phyloP scores from a whole-genome alignment of 2,888 invertebrate species.

The Hymenopus coronatus region DNA sequence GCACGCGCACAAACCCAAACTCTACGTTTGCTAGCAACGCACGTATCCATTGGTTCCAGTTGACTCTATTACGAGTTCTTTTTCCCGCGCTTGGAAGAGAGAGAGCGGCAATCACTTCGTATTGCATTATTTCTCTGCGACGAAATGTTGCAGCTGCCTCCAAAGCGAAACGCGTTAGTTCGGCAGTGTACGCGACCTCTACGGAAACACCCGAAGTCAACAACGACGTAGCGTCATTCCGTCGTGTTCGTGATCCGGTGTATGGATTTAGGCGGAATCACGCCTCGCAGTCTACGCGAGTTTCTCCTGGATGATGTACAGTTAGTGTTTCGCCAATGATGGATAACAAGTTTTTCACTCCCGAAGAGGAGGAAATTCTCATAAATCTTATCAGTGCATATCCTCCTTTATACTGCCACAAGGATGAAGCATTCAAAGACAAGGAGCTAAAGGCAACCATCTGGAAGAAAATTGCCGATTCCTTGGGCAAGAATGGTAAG shows the following conservation, averaged over 20 bases:
- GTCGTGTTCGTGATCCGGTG: not conserved
- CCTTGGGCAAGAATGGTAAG: not conserved
- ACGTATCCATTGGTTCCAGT: too few species aligned
- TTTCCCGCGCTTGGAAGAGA: too few species aligned
- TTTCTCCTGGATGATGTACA: not conserved
- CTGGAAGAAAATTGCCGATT: not conserved
- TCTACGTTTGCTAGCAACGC: too few species aligned
- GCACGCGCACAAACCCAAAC: too few species aligned
- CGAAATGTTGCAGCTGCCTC: not conserved
- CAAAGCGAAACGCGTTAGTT: not conserved
- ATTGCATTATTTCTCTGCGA: too few species aligned
- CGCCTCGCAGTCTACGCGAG: not conserved
- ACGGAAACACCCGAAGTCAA: not conserved
- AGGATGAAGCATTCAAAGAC: not conserved
- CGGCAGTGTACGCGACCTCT: not conserved
- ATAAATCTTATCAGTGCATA: not conserved
- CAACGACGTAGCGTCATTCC: not conserved
- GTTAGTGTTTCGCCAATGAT: not conserved
- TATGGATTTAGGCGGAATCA: not conserved
- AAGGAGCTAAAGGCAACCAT: not conserved
- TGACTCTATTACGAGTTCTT: too few species aligned
- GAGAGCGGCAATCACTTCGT: too few species aligned
- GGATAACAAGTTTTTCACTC: not conserved
- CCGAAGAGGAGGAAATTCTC: not conserved
- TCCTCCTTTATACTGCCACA: not conserved